Conservation (phyloP, 2,888 invertebrate genomes). For the Acronicta aceris region DNA sequence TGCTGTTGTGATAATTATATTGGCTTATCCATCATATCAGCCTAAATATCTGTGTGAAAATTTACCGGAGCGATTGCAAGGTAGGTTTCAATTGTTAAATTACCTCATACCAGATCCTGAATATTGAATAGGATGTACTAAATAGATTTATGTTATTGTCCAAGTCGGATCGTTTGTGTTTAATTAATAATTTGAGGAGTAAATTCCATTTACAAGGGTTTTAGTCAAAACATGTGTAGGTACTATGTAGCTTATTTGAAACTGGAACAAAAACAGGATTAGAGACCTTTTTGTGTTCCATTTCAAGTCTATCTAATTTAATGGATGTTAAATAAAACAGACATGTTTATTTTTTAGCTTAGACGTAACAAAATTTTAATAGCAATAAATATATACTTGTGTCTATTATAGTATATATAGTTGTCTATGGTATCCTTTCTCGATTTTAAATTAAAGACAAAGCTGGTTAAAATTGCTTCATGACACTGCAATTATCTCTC, state of each 20-base stretch:
- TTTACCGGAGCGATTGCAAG: slow-evolving; percentile 24
- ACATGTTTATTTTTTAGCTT: no score
- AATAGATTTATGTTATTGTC: slow-evolving; percentile 40
- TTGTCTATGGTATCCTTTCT: no score
- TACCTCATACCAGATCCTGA: slow-evolving; percentile 21
- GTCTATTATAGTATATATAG: no score
- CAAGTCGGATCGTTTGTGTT: slow-evolving; percentile 25
- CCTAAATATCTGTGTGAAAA: slow-evolving; percentile 10
- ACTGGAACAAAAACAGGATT: not conserved
- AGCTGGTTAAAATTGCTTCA: slow-evolving; percentile 22
- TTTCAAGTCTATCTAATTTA: not conserved
- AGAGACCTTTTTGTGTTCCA: not conserved
- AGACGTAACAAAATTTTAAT: no score
- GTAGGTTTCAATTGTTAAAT: slow-evolving; percentile 49
- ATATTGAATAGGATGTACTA: slow-evolving; percentile 42
- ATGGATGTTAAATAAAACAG: not conserved
- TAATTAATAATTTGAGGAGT: slow-evolving; percentile 19
- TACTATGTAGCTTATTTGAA: not conserved
- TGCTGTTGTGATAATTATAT: no score
- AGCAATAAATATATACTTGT: no score
- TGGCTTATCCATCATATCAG: slow-evolving; percentile 15
- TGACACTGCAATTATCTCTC: slow-evolving; percentile 27
- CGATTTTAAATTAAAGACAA: no score
- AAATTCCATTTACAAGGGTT: slow-evolving; percentile 1
- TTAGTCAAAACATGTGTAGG: slow-evolving; percentile 8